Evolutionary conservation across 2,113 vertebrate species (phyloP).

Genomic region (Leptobrachium ailaonicum): DNA sequence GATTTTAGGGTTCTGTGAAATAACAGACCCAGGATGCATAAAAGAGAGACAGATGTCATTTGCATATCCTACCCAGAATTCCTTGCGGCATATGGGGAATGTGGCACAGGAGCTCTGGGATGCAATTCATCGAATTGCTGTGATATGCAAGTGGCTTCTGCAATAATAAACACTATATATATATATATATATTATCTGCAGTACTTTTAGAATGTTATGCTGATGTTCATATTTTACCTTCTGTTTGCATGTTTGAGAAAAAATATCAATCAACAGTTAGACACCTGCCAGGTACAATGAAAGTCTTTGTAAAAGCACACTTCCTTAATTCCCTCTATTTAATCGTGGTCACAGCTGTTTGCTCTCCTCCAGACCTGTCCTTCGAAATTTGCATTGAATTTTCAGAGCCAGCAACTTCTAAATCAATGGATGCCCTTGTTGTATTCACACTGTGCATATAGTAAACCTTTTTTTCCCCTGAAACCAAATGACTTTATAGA

Average conservation of each 20-base stretch:
- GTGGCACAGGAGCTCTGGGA: no score
- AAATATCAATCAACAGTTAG: neutral
- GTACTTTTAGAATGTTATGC: neutral
- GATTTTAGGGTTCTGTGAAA: no score
- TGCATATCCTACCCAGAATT: no score
- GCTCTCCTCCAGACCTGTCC: slow-evolving; percentile 36
- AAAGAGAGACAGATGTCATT: no score
- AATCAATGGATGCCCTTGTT: slow-evolving; percentile 43
- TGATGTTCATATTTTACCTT: neutral
- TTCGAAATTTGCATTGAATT: slow-evolving; percentile 31
- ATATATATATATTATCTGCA: neutral
- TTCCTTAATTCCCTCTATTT: slow-evolving; percentile 15
- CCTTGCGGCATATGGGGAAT: no score
- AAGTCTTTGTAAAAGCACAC: slow-evolving; percentile 34
- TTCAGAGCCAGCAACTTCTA: slow-evolving; percentile 1
- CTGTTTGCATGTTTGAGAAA: slow-evolving; percentile 6
- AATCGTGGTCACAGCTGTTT: slow-evolving; percentile 37
- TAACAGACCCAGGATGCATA: no score
- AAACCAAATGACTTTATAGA: slow-evolving; percentile 4
- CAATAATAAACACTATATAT: no score
- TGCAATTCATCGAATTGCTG: no score
- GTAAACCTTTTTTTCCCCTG: slow-evolving; percentile 18
- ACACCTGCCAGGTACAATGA: slow-evolving; percentile 39
- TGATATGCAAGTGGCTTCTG: no score
- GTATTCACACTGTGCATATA: slow-evolving; percentile 13